phyloP scores from a whole-genome alignment of 2,888 invertebrate species.

The Netelia inedita region DNA sequence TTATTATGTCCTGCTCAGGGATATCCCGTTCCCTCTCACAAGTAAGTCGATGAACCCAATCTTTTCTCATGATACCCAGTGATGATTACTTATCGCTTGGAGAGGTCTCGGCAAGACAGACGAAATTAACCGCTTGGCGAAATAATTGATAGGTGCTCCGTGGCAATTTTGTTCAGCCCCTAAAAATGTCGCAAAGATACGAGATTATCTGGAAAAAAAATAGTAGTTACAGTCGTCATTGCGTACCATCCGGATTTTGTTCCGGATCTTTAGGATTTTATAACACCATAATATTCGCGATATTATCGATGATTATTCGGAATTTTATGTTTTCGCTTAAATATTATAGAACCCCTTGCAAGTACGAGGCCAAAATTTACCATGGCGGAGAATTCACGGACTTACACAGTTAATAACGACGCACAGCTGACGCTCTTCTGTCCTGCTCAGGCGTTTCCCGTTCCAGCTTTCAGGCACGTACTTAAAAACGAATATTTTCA shows the following conservation, averaged over 20 bases:
- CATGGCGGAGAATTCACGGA: conserved; percentile 84
- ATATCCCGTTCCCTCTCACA: conserved; percentile 87
- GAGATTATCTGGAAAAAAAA: conserved; percentile 13
- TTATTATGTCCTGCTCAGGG: conserved; percentile 91
- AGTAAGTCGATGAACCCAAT: conserved; percentile 83
- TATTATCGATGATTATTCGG: conserved; percentile 16
- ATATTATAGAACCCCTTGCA: conserved; percentile 90
- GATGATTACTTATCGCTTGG: neutral
- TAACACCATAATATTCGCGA: too few relatives aligned
- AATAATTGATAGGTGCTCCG: conserved; percentile 31
- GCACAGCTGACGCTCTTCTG: conserved; percentile 88
- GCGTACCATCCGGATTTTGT: neutral
- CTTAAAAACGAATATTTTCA: conserved; percentile 9
- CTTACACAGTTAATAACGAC: conserved; percentile 81
- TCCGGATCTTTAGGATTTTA: too few relatives aligned
- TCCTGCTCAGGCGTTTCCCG: conserved; percentile 92
- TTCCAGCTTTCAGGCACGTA: conserved; percentile 90
- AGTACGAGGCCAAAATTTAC: conserved; percentile 86
- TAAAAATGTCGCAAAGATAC: conserved; percentile 13
- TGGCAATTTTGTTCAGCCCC: conserved; percentile 14
- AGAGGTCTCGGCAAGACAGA: conserved; percentile 19
- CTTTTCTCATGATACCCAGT: conserved; percentile 55
- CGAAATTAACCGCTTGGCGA: conserved; percentile 37
- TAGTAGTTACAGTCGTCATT: neutral
- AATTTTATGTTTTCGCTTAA: conserved; percentile 63